phyloP scores from a whole-genome alignment of 2,113 vertebrate species.

The Microtus oregoni region DNA sequence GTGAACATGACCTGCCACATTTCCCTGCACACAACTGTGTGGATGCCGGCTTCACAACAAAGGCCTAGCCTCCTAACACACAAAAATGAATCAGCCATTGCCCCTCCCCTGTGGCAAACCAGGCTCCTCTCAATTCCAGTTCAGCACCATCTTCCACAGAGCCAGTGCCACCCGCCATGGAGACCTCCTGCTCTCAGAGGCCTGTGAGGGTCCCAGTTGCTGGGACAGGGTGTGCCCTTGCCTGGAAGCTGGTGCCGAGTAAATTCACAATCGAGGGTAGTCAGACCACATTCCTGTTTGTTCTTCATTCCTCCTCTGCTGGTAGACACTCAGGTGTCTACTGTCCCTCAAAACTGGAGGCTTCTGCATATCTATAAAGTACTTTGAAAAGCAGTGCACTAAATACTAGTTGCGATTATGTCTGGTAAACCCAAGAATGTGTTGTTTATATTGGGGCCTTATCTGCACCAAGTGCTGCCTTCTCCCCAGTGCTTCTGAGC shows the following conservation, averaged over 20 bases:
- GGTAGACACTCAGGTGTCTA: not conserved
- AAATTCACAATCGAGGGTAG: constrained; percentile 11
- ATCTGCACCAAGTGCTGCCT: not conserved
- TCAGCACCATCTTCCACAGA: not conserved
- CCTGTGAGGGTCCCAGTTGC: not conserved
- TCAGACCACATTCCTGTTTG: constrained; percentile 1
- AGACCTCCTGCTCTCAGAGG: not conserved
- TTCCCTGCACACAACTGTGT: not conserved
- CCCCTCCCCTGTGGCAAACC: fast-evolving
- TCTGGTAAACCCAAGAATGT: not conserved
- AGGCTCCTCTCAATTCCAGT: not conserved
- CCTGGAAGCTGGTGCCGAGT: not conserved
- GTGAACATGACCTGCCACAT: not conserved
- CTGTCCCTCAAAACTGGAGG: not conserved
- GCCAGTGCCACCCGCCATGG: not conserved
- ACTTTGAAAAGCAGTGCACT: not conserved
- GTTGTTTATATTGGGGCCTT: not conserved
- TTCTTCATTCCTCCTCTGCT: constrained; percentile 16
- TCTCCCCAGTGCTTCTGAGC: not conserved
- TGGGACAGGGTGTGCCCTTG: not conserved
- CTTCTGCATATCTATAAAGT: not conserved
- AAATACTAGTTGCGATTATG: not conserved
- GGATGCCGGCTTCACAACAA: not conserved
- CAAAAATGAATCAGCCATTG: not conserved
- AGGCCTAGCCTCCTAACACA: not conserved